phyloP scores from a whole-genome alignment of 2,797 vertebrate genomes.

The Hybognathus amarus region DNA sequence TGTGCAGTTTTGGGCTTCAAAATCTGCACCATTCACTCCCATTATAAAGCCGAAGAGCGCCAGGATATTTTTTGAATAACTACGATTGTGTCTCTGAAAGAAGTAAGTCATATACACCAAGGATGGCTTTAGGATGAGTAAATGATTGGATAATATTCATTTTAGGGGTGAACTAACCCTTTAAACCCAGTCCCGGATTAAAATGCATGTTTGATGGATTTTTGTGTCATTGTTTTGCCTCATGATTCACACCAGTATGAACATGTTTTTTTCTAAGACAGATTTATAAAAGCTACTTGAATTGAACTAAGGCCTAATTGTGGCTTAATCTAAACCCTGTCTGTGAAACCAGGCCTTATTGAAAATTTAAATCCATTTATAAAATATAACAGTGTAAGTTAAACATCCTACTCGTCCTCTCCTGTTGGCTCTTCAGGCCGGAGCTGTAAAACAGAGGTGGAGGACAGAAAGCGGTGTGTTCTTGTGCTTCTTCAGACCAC shows the following conservation, averaged over 20 bases:
- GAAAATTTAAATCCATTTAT: background rate
- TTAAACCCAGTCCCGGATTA: too few relatives aligned
- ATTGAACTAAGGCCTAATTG: background rate
- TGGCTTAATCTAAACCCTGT: background rate
- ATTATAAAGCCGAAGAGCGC: too few relatives aligned
- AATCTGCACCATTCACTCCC: too few relatives aligned
- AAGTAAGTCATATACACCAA: background rate
- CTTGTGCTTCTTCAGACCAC: conserved; percentile 61
- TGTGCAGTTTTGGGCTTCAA: too few relatives aligned
- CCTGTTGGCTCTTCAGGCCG: conserved; percentile 50
- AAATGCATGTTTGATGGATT: background rate
- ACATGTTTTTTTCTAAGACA: too few relatives aligned
- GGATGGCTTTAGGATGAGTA: background rate
- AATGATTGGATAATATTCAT: too few relatives aligned
- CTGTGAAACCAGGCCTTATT: background rate
- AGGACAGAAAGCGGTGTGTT: conserved; percentile 77
- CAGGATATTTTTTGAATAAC: too few relatives aligned
- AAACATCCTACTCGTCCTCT: conserved; percentile 44
- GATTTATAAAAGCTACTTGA: background rate
- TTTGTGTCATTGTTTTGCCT: background rate
- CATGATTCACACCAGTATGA: too few relatives aligned
- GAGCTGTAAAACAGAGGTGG: conserved; percentile 84
- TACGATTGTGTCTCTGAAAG: too few relatives aligned
- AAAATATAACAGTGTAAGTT: background rate
- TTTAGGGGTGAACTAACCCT: too few relatives aligned